phyloP scores from a whole-genome alignment of 1,140 invertebrate species.

The Monomorium pharaonis region DNA sequence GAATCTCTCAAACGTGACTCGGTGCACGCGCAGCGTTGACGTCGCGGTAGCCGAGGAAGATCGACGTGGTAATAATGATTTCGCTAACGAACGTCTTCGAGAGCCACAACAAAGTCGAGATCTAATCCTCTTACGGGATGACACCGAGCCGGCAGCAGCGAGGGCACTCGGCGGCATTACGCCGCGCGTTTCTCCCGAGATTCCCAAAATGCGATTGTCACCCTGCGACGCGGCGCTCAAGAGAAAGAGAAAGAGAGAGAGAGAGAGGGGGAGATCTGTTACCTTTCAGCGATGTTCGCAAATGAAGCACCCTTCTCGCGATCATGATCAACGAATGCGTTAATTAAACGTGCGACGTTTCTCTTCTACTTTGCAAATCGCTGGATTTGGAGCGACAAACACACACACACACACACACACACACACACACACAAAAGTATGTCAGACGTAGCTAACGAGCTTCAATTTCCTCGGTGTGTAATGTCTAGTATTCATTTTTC shows the following conservation, averaged over 20 bases:
- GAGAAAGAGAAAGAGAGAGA: not conserved
- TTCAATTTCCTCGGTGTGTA: not conserved
- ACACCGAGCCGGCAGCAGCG: constrained; percentile 7
- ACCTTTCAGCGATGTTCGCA: not conserved
- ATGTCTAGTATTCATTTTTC: not conserved
- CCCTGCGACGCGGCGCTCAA: constrained; percentile 47
- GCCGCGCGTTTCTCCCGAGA: constrained; percentile 41
- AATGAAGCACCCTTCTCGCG: constrained; percentile 48
- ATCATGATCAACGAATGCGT: constrained; percentile 55
- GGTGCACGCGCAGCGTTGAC: constrained; percentile 28
- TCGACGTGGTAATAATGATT: constrained; percentile 75
- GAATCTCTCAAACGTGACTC: constrained; percentile 52
- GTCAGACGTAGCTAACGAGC: not conserved
- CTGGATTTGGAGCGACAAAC: not conserved
- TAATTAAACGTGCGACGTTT: constrained; percentile 65
- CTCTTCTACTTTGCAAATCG: constrained; percentile 7
- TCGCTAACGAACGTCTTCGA: constrained; percentile 82
- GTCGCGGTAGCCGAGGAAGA: constrained; percentile 34
- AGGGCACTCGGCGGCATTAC: constrained; percentile 62
- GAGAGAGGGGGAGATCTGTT: not conserved
- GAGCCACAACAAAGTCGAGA: constrained; percentile 82
- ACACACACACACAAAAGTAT: not conserved
- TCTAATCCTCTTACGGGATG: constrained; percentile 78
- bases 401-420: not conserved
- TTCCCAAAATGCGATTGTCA: constrained; percentile 58